Evolutionary conservation across 92 coral and sea anemone species (phyloP).

Genomic region (Palythoa grandis): DNA sequence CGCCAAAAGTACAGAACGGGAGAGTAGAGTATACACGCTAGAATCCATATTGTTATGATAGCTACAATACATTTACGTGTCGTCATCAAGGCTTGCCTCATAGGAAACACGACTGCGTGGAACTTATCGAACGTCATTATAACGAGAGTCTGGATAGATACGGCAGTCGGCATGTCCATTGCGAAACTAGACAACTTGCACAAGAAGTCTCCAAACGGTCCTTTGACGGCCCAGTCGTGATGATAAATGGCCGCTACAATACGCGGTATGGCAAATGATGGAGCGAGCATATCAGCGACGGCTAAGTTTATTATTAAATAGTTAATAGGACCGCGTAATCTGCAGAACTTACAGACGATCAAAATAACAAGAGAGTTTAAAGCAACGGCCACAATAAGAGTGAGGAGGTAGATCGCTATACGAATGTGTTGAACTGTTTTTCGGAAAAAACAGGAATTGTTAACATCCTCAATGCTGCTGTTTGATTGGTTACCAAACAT

Average conservation of each 20-base stretch:
- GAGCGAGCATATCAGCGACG: constrained; percentile 14
- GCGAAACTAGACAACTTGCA: constrained; percentile 25
- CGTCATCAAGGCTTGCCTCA: background rate
- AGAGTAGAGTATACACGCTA: background rate
- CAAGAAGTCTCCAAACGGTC: constrained; percentile 24
- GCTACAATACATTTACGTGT: constrained; percentile 3
- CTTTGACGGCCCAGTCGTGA: constrained; percentile 21
- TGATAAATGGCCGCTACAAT: constrained; percentile 1
- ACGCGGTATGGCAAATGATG: constrained; percentile 17
- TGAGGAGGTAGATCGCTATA: background rate
- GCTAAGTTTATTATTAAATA: constrained; percentile 32
- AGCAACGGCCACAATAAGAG: constrained; percentile 13
- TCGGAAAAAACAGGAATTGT: background rate
- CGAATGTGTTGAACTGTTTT: background rate
- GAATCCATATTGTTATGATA: background rate
- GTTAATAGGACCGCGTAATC: constrained; percentile 7
- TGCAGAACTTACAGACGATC: constrained; percentile 11
- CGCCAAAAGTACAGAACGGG: background rate
- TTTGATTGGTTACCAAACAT: background rate
- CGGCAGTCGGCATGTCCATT: constrained; percentile 5
- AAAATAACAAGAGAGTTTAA: constrained; percentile 7
- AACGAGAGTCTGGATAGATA: constrained; percentile 14
- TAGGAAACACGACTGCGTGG: constrained; percentile 30
- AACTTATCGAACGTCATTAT: constrained; percentile 26
- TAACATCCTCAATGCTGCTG: background rate